Percentiles rank a stretch among this genome's conserved stretches.
Evolutionary conservation across 2,797 vertebrate genomes (phyloP).

Genomic region (Aselliscus stoliczkanus): DNA sequence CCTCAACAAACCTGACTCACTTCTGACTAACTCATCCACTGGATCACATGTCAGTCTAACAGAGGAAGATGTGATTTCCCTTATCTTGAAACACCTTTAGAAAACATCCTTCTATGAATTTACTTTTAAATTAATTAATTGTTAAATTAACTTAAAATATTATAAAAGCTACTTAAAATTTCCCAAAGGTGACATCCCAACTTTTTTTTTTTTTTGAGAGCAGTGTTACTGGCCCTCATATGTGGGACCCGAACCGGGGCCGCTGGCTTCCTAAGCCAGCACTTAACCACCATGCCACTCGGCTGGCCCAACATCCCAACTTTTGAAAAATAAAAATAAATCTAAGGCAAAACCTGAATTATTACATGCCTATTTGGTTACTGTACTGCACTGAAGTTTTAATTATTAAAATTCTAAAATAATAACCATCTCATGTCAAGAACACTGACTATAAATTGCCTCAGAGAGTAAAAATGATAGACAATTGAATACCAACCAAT

Average conservation of each 20-base stretch:
- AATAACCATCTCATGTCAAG: background rate
- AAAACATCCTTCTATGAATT: background rate
- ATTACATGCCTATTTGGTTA: background rate
- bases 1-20: background rate
- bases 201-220: too few relatives aligned
- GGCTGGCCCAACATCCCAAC: too few relatives aligned
- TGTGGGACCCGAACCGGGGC: too few relatives aligned
- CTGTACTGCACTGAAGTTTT: background rate
- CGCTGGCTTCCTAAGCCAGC: too few relatives aligned
- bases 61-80: background rate
- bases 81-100: constrained; percentile 18
- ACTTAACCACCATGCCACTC: too few relatives aligned
- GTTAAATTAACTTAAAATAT: background rate
- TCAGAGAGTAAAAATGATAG: background rate
- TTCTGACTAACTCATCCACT: background rate
- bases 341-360: background rate
- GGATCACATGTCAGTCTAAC: background rate
- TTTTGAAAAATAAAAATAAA: constrained; percentile 17
- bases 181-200: background rate
- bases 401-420: constrained; percentile 32
- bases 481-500: background rate
- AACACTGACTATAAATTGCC: background rate
- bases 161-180: background rate
- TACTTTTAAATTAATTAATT: background rate
- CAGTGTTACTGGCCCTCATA: too few relatives aligned